phyloP scores from a whole-genome alignment of 2,113 vertebrate genomes.

The Indicator maculatus region DNA sequence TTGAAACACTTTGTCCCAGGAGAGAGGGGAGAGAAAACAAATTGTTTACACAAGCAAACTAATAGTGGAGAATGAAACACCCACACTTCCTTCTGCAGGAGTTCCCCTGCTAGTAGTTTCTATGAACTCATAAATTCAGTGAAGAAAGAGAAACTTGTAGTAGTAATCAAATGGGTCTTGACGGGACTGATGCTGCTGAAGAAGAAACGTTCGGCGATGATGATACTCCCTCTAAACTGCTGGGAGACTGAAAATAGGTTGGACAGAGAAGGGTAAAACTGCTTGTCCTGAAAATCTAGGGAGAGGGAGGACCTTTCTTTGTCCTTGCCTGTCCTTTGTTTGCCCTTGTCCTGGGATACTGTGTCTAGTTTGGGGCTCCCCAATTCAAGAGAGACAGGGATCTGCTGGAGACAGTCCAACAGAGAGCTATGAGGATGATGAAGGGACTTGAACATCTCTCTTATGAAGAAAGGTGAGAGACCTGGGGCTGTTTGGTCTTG shows the following conservation, averaged over 20 bases:
- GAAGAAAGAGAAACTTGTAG: neutral
- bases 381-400: no score
- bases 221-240: neutral
- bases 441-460: no score
- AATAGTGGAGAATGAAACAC: neutral
- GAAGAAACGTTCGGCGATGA: neutral
- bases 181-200: neutral
- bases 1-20: neutral
- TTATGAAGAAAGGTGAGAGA: no score
- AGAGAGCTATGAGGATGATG: no score
- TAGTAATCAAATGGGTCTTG: neutral
- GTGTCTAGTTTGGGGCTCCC: no score
- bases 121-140: neutral
- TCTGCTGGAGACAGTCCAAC: no score
- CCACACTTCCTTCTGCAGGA: neutral
- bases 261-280: neutral
- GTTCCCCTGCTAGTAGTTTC: neutral
- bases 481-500: no score
- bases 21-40: slow-evolving; percentile 21
- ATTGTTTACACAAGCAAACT: slow-evolving; percentile 28
- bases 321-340: neutral
- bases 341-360: no score
- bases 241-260: neutral
- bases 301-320: neutral
- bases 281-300: neutral